Base-by-base conservation (phyloP, 2,888 invertebrate species). In the Parascotia fuliginaria region DNA sequence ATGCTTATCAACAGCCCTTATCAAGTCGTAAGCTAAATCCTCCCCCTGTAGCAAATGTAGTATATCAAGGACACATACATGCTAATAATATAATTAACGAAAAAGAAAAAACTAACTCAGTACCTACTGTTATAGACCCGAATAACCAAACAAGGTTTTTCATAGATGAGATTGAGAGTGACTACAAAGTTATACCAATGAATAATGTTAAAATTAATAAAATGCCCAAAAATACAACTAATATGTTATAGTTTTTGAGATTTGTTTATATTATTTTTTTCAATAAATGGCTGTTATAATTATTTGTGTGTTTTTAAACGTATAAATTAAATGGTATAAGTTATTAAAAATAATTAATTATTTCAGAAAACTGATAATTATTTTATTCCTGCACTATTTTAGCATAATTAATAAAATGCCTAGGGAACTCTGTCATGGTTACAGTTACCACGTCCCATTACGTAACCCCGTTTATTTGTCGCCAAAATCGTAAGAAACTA, bases 61-160 rank as follows among this genome's bases (percentile, higher is more conserved):
- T 81, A 0, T 84, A 83, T 14, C 78, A 80, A 9, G 81, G 83
- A 0, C 80, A 77, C 24, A 75, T 83, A 40, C 77, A 78, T 4
- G 55, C 77, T 1, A 74, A 79, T 9, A 31, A 69, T 0, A 11
- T 69, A 0, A n/a, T n/a, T n/a, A n/a, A n/a, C n/a, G n/a, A n/a
- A n/a, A n/a, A n/a, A n/a, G n/a, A n/a, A n/a, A n/a, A n/a, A n/a
- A n/a, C n/a, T n/a, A n/a, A n/a, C n/a, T n/a, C n/a, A n/a, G n/a
- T n/a, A n/a, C n/a, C n/a, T n/a, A n/a, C n/a, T n/a, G n/a, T n/a
- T n/a, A n/a, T n/a, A n/a, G n/a, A n/a, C n/a, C n/a, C n/a, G n/a
- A n/a, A n/a, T n/a, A n/a, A n/a, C n/a, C n/a, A n/a, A n/a, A n/a
- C n/a, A n/a, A 74, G 49, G 15, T 83, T 79, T 47, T 83, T 83